Evolutionary conservation across 2,113 vertebrate species (phyloP).

Genomic region (Geothlypis trichas): DNA sequence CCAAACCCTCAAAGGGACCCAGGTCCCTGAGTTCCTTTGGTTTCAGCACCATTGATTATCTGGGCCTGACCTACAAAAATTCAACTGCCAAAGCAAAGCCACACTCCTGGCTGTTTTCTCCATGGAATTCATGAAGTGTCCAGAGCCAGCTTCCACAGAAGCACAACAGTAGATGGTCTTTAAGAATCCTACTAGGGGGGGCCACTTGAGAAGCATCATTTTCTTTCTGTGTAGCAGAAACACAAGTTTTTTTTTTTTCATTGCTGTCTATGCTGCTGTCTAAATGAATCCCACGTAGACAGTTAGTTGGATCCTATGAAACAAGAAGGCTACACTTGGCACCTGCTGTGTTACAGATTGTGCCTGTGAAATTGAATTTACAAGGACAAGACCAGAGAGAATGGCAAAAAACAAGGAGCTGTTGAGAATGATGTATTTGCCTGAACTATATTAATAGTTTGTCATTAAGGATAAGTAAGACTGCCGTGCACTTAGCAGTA

Average conservation of each 20-base stretch:
- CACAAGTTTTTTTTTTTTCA: background rate
- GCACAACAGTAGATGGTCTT: background rate
- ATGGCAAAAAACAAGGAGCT: slow-evolving; percentile 8
- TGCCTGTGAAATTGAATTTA: slow-evolving; percentile 55
- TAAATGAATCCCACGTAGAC: slow-evolving; percentile 35
- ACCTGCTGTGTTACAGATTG: slow-evolving; percentile 51
- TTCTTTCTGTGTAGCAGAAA: background rate
- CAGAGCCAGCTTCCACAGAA: background rate
- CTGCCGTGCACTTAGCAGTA: background rate
- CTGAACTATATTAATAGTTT: slow-evolving; percentile 4
- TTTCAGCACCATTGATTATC: background rate
- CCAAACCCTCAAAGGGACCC: background rate
- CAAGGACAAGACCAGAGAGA: slow-evolving; percentile 43
- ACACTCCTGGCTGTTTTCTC: background rate
- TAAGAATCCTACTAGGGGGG: background rate
- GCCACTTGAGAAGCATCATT: background rate
- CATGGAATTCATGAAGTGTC: background rate
- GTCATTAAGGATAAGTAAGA: background rate
- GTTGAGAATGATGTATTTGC: background rate
- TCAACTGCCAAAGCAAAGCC: background rate
- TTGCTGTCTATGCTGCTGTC: background rate
- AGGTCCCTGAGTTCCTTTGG: background rate
- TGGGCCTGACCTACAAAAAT: background rate
- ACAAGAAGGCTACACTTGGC: slow-evolving; percentile 53
- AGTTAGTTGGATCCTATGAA: slow-evolving; percentile 44